Conservation (phyloP, 1,140 invertebrate species). For the Spodoptera litura region DNA sequence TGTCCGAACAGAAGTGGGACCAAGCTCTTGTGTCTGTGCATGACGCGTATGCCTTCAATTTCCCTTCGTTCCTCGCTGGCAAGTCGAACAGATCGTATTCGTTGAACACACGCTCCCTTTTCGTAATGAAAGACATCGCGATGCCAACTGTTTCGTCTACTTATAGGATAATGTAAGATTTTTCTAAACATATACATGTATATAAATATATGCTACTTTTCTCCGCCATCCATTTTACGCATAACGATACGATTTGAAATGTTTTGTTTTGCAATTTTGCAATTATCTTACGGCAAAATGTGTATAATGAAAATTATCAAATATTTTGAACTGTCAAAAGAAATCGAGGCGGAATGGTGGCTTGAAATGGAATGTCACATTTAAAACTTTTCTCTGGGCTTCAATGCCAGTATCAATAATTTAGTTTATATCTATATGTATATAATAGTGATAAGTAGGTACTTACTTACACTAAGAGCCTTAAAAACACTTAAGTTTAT, state of each 20-base stretch:
- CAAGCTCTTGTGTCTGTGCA: conserved; percentile 82
- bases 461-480: no score
- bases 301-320: conserved; percentile 75
- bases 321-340: conserved; percentile 74
- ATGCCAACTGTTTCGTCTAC: conserved; percentile 54
- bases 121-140: conserved; percentile 81
- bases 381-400: conserved; percentile 58
- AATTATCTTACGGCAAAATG: conserved; percentile 66
- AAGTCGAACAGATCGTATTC: conserved; percentile 75
- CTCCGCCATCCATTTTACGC: conserved; percentile 69
- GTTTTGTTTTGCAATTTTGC: conserved; percentile 51
- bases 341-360: conserved; percentile 73
- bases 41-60: conserved; percentile 78
- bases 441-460: no score
- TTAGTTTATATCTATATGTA: no score
- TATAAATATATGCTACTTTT: conserved; percentile 60
- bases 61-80: conserved; percentile 79
- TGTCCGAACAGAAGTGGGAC: conserved; percentile 78
- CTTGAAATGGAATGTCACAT: conserved; percentile 72
- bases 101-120: conserved; percentile 80
- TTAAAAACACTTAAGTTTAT: no score
- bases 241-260: conserved; percentile 64
- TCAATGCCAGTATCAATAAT: conserved; percentile 8
- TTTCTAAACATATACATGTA: conserved; percentile 64
- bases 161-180: conserved; percentile 59